phyloP scores from a whole-genome alignment of 2,888 invertebrate species.

The Nesidiocoris tenuis region DNA sequence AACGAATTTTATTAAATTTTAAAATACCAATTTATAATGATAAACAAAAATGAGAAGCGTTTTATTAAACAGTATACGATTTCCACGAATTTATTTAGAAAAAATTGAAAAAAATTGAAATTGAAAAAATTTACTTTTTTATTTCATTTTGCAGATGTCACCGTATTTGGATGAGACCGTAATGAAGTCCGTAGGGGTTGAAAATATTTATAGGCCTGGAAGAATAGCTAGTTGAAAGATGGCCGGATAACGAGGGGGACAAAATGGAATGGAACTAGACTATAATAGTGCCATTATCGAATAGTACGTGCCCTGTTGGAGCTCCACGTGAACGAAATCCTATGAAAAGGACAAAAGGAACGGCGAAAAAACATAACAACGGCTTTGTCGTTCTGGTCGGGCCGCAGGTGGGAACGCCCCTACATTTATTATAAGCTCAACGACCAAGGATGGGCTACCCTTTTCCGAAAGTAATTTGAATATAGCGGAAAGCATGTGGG shows the following conservation, averaged over 20 bases:
- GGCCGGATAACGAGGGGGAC: conserved; percentile 13
- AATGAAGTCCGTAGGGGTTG: too few relatives aligned
- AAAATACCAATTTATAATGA: too few relatives aligned
- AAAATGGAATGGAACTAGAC: conserved; percentile 38
- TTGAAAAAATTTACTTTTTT: too few relatives aligned
- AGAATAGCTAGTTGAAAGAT: background rate
- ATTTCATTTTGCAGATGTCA: too few relatives aligned
- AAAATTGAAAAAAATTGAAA: too few relatives aligned
- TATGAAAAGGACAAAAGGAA: background rate
- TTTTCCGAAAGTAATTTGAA: conserved; percentile 31
- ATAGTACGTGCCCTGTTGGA: conserved; percentile 16
- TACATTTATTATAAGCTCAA: conserved; percentile 27
- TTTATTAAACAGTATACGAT: too few relatives aligned
- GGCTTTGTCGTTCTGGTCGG: background rate
- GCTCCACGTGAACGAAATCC: conserved; percentile 1
- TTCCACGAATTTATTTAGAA: too few relatives aligned
- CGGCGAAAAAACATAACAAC: background rate
- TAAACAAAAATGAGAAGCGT: too few relatives aligned
- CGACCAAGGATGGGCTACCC: background rate
- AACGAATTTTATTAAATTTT: too few relatives aligned
- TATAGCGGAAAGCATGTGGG: conserved; percentile 20
- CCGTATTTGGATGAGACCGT: too few relatives aligned
- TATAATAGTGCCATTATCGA: conserved; percentile 40
- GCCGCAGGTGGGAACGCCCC: conserved; percentile 41
- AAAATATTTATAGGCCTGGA: background rate